Evolutionary conservation across 2,797 vertebrate genomes (phyloP).

Genomic region (Hippopotamyrus pictus): DNA sequence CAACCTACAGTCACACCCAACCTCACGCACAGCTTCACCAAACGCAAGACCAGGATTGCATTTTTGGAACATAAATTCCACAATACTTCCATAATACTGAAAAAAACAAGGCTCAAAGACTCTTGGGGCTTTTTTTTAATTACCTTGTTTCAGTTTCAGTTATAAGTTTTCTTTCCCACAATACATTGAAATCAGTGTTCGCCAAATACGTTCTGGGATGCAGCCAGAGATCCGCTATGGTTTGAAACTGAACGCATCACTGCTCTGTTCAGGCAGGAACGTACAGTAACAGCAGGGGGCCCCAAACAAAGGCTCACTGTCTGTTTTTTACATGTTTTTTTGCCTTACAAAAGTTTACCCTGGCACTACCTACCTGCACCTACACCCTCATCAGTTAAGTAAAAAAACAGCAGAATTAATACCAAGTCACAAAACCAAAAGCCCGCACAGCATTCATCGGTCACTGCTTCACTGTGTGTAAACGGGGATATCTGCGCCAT

Average conservation of each 20-base stretch:
- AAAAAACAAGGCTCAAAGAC: not conserved
- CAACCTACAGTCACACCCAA: not conserved
- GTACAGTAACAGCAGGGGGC: conserved; percentile 25
- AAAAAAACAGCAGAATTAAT: no score
- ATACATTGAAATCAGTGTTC: not conserved
- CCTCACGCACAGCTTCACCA: not conserved
- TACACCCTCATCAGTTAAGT: not conserved
- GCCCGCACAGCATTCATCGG: not conserved
- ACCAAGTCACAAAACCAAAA: not conserved
- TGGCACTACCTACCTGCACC: not conserved
- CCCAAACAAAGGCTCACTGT: not conserved
- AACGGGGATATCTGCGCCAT: not conserved
- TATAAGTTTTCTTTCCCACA: not conserved
- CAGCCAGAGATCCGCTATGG: not conserved
- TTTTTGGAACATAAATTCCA: not conserved
- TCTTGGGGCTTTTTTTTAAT: not conserved
- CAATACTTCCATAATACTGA: not conserved
- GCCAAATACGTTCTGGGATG: not conserved
- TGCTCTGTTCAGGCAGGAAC: conserved; percentile 29
- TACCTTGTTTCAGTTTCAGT: not conserved
- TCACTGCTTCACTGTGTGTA: not conserved
- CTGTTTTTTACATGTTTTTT: conserved; percentile 17
- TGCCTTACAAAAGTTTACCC: not conserved
- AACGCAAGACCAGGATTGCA: not conserved
- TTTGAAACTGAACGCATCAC: conserved; percentile 10